Base-by-base conservation (phyloP, 2,888 invertebrate genomes). In the Agriopis leucophaearia region DNA sequence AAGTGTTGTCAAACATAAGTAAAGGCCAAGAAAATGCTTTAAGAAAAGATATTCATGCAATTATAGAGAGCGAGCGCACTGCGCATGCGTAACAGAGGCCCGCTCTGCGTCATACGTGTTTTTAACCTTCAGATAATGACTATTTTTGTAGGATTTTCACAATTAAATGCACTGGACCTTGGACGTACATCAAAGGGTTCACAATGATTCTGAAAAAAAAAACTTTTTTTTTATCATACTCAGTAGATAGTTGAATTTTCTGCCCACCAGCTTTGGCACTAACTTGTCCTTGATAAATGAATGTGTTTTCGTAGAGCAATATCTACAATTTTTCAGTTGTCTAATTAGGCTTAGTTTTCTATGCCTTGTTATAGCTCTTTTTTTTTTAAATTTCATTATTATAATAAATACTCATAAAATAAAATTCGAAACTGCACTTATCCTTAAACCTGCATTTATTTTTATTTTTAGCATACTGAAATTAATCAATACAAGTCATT, bases 71-170 rank as follows among this genome's bases (percentile, higher is more conserved):
- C 72, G 69, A 44, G n/a, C 66, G n/a, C 66, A 76, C 57, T 74
- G 85, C 87, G 87, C 87, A 88, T 84, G 87, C 80, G 78, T 78
- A 58, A 66, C 71, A 66, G 72, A 70, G 74, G 77, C 70, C 83
- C 75, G 81, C 81, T 81, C 75, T 84, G 86, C 85, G 88, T 83
- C 88, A 86, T 79, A 78, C 70, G 66, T 85, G 81, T 83, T 81
- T 81, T 83, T 60, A 72, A 69, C 71, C 69, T 80, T 71, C 66
- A 45, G 40, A 52, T 69, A 68, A 73, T 75, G 74, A 72, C 65
- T 73, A 64, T 73, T 59, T 69, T 51, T 63, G 27, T 51, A 48
- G 13, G 27, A 16, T 45, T 69, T 65, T 76, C 42, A 52, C 10
- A n/a, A 42, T 58, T 65, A 58, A 63, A 60, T 61, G 36, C 9